phyloP scores from a whole-genome alignment of 1,140 invertebrate species.

The Drosophila seguyi region DNA sequence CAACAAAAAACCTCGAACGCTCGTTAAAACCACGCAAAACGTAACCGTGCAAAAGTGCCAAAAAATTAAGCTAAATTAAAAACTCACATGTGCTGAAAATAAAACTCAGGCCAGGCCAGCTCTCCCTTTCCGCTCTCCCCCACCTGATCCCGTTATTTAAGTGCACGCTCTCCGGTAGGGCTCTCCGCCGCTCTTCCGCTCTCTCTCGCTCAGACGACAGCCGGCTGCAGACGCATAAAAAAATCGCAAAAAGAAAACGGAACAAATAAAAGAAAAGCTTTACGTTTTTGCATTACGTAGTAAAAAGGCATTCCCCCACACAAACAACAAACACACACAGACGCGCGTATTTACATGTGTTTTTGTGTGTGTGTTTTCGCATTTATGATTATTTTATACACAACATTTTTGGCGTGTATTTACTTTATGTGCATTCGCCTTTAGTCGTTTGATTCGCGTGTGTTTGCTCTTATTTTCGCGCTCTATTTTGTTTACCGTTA shows the following conservation, averaged over 20 bases:
- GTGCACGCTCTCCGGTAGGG: constrained; percentile 33
- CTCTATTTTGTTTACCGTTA: constrained; percentile 21
- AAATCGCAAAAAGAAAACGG: constrained; percentile 37
- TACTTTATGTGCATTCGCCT: constrained; percentile 72
- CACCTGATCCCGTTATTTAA: constrained; percentile 51
- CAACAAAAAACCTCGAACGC: constrained; percentile 8
- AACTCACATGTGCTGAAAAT: constrained; percentile 60
- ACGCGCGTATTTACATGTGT: constrained; percentile 11
- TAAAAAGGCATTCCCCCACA: constrained; percentile 71
- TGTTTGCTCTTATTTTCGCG: constrained; percentile 52
- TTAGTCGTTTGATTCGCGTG: constrained; percentile 71
- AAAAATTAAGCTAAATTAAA: constrained; percentile 31
- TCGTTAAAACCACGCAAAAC: constrained; percentile 35
- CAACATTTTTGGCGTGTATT: constrained; percentile 60
- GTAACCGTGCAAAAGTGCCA: constrained; percentile 38
- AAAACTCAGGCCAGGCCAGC: constrained; percentile 37
- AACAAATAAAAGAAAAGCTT: constrained; percentile 49
- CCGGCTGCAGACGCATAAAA: constrained; percentile 63
- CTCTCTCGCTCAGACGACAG: constrained; percentile 37
- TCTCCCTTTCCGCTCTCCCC: constrained; percentile 28
- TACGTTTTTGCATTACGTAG: constrained; percentile 70
- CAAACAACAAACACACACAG: constrained; percentile 34
- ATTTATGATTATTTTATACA: constrained; percentile 74
- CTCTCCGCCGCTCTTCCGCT: constrained; percentile 5
- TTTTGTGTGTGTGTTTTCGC: constrained; percentile 46